Conservation (phyloP, 2,797 vertebrate genomes). For the Galaxias olidus region DNA sequence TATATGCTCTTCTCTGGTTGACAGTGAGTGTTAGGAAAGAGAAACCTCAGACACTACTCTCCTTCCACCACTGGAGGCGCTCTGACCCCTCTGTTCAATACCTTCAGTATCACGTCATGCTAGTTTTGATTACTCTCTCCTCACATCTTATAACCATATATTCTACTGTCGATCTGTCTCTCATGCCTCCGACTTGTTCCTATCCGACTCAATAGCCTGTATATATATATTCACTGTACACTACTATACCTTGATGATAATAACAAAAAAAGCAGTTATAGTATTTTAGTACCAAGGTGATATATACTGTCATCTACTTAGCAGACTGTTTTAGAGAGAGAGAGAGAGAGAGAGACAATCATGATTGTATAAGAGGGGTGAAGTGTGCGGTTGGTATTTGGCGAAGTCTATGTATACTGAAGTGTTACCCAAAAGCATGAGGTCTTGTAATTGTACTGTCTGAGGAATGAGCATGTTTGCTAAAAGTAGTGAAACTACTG, state of each 20-base stretch:
- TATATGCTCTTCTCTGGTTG: constrained; percentile 28
- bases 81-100: no score
- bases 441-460: constrained; percentile 42
- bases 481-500: constrained; percentile 14
- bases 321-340: not conserved
- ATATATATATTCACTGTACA: no score
- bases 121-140: no score
- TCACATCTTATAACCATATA: no score
- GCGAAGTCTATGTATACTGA: constrained; percentile 41
- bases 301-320: constrained; percentile 28
- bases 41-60: no score
- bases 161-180: no score
- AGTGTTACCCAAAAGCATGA: constrained; percentile 66
- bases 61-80: no score
- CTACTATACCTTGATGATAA: not conserved
- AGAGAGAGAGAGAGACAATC: constrained; percentile 21
- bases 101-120: no score
- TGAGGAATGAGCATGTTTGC: constrained; percentile 38
- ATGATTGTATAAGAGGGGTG: constrained; percentile 31
- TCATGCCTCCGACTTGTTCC: no score
- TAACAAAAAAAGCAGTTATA: constrained; percentile 33
- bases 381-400: constrained; percentile 35
- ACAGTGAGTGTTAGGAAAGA: constrained; percentile 9
- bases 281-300: constrained; percentile 31
- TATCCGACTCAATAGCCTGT: no score